Conservation (phyloP, 2,888 invertebrate species). For the Timandra comae region DNA sequence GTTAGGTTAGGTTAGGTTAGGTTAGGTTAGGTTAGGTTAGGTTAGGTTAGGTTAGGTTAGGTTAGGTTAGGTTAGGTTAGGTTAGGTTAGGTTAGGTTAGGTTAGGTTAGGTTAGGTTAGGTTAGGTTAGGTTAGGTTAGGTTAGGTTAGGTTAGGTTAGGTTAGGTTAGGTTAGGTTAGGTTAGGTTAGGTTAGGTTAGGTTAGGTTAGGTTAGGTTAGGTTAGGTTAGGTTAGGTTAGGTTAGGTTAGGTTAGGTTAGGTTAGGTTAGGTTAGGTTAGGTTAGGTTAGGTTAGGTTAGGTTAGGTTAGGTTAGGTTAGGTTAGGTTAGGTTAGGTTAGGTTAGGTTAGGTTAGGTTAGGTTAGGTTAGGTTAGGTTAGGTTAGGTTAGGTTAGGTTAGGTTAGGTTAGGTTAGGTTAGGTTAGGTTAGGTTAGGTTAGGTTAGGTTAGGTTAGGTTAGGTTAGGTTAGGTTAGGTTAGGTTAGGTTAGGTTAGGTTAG, state of each 20-base stretch:
- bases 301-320: slow-evolving; percentile 18
- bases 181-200: slow-evolving; percentile 9
- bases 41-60: slow-evolving; percentile 1
- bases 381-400: slow-evolving; percentile 15
- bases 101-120: background rate
- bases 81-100: background rate
- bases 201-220: slow-evolving; percentile 9
- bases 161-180: slow-evolving; percentile 9
- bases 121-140: slow-evolving; percentile 3
- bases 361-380: slow-evolving; percentile 17
- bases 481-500: background rate
- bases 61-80: background rate
- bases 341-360: slow-evolving; percentile 17
- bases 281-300: slow-evolving; percentile 16
- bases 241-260: slow-evolving; percentile 9
- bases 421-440: background rate
- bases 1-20: slow-evolving; percentile 5
- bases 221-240: slow-evolving; percentile 9
- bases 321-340: slow-evolving; percentile 16
- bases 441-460: background rate
- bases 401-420: slow-evolving; percentile 12
- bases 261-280: slow-evolving; percentile 10
- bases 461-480: background rate
- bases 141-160: slow-evolving; percentile 9
- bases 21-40: slow-evolving; percentile 5